Evolutionary conservation across 2,888 invertebrate species (phyloP), one percentile per base, ranked within the genome.

Genomic region (Hyposoter didymator): DNA sequence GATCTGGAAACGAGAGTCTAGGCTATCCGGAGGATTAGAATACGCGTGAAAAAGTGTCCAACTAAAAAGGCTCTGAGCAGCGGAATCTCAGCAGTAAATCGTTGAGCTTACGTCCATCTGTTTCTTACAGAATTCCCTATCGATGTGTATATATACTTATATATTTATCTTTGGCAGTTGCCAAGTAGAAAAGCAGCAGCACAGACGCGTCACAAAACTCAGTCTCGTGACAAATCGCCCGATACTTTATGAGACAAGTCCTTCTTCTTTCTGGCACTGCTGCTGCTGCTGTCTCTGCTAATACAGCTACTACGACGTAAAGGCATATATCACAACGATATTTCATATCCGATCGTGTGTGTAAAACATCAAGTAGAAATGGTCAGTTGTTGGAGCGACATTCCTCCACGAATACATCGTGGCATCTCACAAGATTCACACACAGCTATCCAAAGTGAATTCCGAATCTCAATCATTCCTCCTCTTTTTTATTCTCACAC

Each of bases 201-300:
- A 88, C 89, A 91, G 72, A 81, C 74, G 45, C 74, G 81, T 81
- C 81, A 74, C 45, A 47, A 69, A 92, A 92, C 91, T 92, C 67
- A 43, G 89, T 90, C 91, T 90, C 91, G 91, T 93, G 93, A 93
- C 93, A 93, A 93, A 93, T 93, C 91, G 91, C 91, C 90, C 92
- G 90, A 92, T 93, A 92, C 92, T 92, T 93, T 92, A 93, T 91
- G 92, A 91, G 91, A 91, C 90, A 90, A 91, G 91, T 91, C 90
- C 90, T 92, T 90, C 92, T 92, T 55, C 55, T 67, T 84, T 78
- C 80, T 78, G 76, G 73, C 74, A 78, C 49, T 79, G 70, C 55
- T 74, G 69, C 55, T 19, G 67, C 79, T 80, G 35, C 85, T 52
- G 67, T 76, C 76, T 28, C 85, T 52, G 82, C 75, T 86, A 79